These are phyloP conservation scores for Columba livia DNA, from an alignment of 2,113 vertebrate genomes.

Conservation along the genomic window DNA sequence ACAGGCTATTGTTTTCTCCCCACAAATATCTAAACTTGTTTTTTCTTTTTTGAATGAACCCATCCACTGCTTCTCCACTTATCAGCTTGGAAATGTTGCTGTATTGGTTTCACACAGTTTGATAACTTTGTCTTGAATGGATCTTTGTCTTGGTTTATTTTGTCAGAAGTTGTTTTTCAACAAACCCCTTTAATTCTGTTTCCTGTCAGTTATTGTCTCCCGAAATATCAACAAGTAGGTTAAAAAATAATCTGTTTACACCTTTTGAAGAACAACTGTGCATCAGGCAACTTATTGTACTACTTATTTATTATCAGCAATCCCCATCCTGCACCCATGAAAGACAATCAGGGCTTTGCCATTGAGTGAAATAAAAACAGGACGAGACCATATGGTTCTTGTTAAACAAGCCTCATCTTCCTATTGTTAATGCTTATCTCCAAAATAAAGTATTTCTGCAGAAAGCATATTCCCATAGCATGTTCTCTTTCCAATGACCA, in stretches of 20 bases:
- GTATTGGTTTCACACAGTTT: not conserved
- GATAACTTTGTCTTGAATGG: not conserved
- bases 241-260: conserved; percentile 19
- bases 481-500: conserved; percentile 65
- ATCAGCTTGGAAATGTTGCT: not conserved
- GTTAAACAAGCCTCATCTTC: conserved; percentile 63
- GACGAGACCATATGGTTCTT: conserved; percentile 60
- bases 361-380: conserved; percentile 19
- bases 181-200: not conserved
- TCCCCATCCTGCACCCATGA: not conserved
- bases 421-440: conserved; percentile 70
- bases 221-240: not conserved
- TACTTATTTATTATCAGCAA: not conserved
- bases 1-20: not conserved
- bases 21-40: not conserved
- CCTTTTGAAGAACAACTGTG: not conserved
- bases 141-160: not conserved
- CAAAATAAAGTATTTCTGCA: conserved; percentile 68
- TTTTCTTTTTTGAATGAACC: not conserved
- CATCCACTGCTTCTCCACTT: not conserved
- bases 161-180: not conserved
- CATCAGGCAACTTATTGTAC: not conserved
- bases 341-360: conserved; percentile 5
- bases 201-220: not conserved
- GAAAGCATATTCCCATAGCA: conserved; percentile 67